These are phyloP conservation scores for Egretta garzetta DNA, from an alignment of 2,113 vertebrate species.

Conservation along the genomic window DNA sequence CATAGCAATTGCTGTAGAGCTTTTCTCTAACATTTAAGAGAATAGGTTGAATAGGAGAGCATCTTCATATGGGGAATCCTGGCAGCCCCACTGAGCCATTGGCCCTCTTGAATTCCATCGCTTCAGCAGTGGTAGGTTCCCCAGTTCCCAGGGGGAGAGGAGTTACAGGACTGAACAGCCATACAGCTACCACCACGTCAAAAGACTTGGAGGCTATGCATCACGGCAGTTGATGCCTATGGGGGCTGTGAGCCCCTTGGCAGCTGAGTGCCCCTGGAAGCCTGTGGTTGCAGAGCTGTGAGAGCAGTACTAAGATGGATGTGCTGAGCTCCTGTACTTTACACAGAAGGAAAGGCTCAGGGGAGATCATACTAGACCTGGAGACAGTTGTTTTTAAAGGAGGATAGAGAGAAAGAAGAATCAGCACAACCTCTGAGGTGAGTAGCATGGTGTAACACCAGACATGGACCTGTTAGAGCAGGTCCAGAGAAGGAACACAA, in stretches of 20 bases:
- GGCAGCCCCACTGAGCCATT: not conserved
- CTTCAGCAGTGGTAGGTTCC: not conserved
- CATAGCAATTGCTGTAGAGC: not conserved
- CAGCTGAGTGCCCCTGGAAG: not conserved
- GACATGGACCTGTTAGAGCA: not conserved
- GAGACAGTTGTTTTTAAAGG: not conserved
- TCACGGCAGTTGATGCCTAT: not conserved
- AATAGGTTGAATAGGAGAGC: not conserved
- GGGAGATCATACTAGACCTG: not conserved
- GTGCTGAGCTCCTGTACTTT: not conserved
- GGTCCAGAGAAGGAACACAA: not conserved
- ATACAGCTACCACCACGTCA: not conserved
- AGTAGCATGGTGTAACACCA: not conserved
- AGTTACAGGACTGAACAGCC: not conserved
- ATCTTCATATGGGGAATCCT: not conserved
- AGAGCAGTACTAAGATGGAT: not conserved
- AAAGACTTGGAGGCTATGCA: not conserved
- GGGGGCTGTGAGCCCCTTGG: not conserved
- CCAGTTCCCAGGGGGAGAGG: not conserved
- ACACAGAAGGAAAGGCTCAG: not conserved
- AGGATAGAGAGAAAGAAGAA: not conserved
- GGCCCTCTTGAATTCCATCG: not conserved
- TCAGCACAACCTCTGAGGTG: not conserved
- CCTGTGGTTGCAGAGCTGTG: not conserved
- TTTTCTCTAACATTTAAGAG: not conserved